These are phyloP conservation scores for Ophioninae sp. DNA, from an alignment of 2,888 invertebrate species.

Conservation along the genomic window DNA sequence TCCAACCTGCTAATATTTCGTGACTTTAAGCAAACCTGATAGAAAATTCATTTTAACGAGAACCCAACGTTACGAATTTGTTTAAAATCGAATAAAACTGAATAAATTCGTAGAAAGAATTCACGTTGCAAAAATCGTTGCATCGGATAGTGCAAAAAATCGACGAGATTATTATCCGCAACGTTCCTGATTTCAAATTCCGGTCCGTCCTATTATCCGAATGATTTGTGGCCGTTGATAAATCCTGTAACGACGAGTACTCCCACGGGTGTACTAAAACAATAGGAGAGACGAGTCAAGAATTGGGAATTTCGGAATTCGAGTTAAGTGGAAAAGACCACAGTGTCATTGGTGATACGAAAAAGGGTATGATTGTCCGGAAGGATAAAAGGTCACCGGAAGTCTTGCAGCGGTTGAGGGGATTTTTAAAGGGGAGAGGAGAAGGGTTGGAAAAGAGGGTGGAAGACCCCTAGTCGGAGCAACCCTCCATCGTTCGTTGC, in stretches of 20 bases:
- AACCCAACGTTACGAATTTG: too few relatives aligned
- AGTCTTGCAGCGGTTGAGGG: conserved; percentile 52
- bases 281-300: neutral
- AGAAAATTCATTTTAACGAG: too few relatives aligned
- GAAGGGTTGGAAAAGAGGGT: conserved; percentile 23
- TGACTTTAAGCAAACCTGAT: too few relatives aligned
- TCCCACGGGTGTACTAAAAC: neutral
- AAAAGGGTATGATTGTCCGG: conserved; percentile 12
- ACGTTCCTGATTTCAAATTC: neutral
- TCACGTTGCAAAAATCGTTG: neutral
- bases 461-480: conserved; percentile 47
- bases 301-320: neutral
- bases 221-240: neutral
- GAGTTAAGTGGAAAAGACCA: neutral
- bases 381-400: conserved; percentile 65
- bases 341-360: neutral
- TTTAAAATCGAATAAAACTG: neutral
- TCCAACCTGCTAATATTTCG: too few relatives aligned
- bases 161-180: neutral
- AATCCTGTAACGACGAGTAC: neutral
- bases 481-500: conserved; percentile 44
- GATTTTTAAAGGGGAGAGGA: neutral
- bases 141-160: neutral
- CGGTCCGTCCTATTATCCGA: neutral
- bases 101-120: neutral